A percentile compares a stretch with the other conserved stretches of the same genome.
Conservation (phyloP, 2,113 vertebrate species). For the Elgaria multicarinata region DNA sequence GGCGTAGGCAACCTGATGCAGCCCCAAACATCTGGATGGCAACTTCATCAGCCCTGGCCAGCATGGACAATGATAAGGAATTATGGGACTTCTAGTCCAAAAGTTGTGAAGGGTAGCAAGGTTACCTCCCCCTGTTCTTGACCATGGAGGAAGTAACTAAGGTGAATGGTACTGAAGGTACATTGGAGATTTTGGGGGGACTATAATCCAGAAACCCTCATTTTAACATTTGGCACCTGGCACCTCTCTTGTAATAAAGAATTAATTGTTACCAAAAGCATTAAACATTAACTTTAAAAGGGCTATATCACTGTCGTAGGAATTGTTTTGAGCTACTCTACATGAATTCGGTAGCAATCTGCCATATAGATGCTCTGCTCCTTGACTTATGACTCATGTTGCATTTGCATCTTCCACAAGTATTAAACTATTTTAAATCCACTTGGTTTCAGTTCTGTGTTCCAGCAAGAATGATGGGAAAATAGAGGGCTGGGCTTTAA, state of each 20-base stretch:
- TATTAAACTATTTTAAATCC: constrained; percentile 42
- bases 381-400: background rate
- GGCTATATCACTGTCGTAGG: constrained; percentile 15
- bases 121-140: background rate
- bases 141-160: background rate
- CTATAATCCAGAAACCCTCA: background rate
- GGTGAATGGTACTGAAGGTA: background rate
- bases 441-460: background rate
- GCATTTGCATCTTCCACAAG: constrained; percentile 16
- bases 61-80: no score
- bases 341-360: background rate
- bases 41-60: no score
- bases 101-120: no score
- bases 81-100: no score
- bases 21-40: no score
- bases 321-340: background rate
- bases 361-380: constrained; percentile 1
- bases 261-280: constrained; percentile 6
- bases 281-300: background rate
- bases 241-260: background rate
- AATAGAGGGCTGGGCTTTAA: background rate
- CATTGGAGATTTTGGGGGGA: background rate
- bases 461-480: background rate
- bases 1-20: no score
- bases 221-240: constrained; percentile 1